phyloP scores from a whole-genome alignment of 2,888 invertebrate species.

The Acanthosepion esculentum region DNA sequence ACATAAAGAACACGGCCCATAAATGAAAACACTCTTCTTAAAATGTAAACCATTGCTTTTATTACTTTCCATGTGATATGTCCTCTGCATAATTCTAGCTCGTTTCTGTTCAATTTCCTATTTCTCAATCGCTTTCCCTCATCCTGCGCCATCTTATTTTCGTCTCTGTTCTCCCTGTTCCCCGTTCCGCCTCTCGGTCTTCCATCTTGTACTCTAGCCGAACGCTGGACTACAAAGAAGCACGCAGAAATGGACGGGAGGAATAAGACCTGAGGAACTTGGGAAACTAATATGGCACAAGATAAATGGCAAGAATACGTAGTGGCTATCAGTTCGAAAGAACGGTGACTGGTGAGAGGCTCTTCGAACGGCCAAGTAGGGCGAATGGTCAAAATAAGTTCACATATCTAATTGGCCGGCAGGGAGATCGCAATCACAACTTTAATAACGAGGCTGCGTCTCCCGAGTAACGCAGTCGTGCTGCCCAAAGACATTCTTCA shows the following conservation, averaged over 20 bases:
- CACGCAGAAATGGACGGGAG: neutral
- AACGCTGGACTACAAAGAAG: neutral
- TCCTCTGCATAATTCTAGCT: too few relatives aligned
- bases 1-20: too few relatives aligned
- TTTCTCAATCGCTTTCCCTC: neutral
- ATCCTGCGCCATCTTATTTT: neutral
- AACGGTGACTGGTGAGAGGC: neutral
- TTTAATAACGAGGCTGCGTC: conserved; percentile 1
- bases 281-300: neutral
- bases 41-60: too few relatives aligned
- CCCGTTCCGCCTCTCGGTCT: neutral
- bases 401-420: neutral
- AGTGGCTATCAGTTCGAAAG: neutral
- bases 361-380: neutral
- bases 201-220: neutral
- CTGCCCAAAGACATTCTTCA: neutral
- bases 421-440: conserved; percentile 20
- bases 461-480: neutral
- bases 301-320: neutral
- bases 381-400: conserved; percentile 9
- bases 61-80: too few relatives aligned
- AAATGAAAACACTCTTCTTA: too few relatives aligned
- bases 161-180: neutral
- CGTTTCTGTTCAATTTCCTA: neutral
- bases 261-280: neutral